Evolutionary conservation across 2,888 invertebrate species (phyloP).

Genomic region (Noctuana brunneofusca): DNA sequence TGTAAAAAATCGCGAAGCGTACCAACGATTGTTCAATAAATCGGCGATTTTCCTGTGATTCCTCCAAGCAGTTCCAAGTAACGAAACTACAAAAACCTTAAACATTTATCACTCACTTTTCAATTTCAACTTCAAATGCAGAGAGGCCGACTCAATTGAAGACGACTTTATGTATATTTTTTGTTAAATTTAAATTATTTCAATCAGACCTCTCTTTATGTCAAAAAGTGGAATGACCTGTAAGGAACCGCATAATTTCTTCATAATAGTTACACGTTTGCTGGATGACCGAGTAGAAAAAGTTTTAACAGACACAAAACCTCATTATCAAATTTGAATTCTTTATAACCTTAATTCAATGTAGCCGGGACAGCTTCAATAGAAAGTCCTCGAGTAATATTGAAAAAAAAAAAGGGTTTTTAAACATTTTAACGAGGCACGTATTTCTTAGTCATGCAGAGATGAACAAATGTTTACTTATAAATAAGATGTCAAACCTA

Average conservation of each 20-base stretch:
- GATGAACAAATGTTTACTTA: conserved; percentile 57
- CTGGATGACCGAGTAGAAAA: conserved; percentile 25
- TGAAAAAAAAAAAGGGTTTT: conserved; percentile 45
- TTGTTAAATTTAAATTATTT: conserved; percentile 14
- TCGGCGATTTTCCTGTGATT: not conserved
- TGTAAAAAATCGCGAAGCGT: too few species aligned
- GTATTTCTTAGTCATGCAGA: conserved; percentile 52
- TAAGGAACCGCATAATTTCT: conserved; percentile 17
- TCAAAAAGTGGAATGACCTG: conserved; percentile 20
- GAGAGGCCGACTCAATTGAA: conserved; percentile 6
- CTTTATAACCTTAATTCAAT: conserved; percentile 20
- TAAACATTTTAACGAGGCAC: conserved; percentile 53
- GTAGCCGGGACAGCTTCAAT: conserved; percentile 25
- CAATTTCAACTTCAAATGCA: conserved; percentile 5
- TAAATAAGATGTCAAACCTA: conserved; percentile 60
- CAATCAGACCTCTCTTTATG: conserved; percentile 10
- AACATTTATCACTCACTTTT: conserved; percentile 9
- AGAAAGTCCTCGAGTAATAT: conserved; percentile 38
- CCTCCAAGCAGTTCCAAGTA: not conserved
- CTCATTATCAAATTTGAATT: conserved; percentile 30
- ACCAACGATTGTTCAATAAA: not conserved
- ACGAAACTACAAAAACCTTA: conserved; percentile 4
- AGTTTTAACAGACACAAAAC: conserved; percentile 26
- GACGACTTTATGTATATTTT: conserved; percentile 2
- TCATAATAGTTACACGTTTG: conserved; percentile 17